Evolutionary conservation across 2,797 vertebrate genomes (phyloP).

Genomic region (Muscicapa striata): DNA sequence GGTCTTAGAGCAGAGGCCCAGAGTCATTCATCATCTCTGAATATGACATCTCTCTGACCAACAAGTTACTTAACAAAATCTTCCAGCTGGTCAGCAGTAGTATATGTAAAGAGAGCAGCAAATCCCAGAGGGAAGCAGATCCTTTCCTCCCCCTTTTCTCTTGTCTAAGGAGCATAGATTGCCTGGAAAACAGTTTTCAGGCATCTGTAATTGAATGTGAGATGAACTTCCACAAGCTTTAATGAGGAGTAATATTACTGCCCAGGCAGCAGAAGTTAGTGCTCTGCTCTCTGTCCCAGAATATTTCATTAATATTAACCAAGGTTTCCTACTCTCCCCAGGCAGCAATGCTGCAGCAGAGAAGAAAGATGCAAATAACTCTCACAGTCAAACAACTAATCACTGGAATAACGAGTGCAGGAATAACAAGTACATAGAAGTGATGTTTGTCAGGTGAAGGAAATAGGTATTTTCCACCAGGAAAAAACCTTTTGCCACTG

Average conservation of each 20-base stretch:
- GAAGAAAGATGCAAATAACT: slow-evolving; percentile 55
- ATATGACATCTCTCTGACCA: slow-evolving; percentile 61
- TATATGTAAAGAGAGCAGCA: slow-evolving; percentile 18
- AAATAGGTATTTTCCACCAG: slow-evolving; percentile 26
- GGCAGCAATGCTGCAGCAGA: slow-evolving; percentile 27
- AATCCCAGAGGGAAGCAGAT: background rate
- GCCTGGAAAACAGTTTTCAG: slow-evolving; percentile 50
- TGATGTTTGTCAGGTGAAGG: slow-evolving; percentile 25
- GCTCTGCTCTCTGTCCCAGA: slow-evolving; percentile 77
- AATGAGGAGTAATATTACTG: slow-evolving; percentile 75
- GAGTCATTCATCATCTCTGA: slow-evolving; percentile 84
- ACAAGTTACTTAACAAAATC: slow-evolving; percentile 39
- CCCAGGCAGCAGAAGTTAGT: slow-evolving; percentile 69
- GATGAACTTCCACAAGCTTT: slow-evolving; percentile 77
- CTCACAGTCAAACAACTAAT: slow-evolving; percentile 23
- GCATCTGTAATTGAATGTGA: slow-evolving; percentile 64
- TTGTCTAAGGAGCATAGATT: slow-evolving; percentile 30
- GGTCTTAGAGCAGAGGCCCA: slow-evolving; percentile 73
- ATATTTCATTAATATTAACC: slow-evolving; percentile 88
- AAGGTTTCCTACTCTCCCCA: slow-evolving; percentile 72
- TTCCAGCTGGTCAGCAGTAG: slow-evolving; percentile 9
- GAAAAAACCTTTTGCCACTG: background rate
- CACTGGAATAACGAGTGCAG: slow-evolving; percentile 8
- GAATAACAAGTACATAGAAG: slow-evolving; percentile 25
- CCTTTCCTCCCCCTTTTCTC: background rate